Evolutionary conservation across 1,140 invertebrate genomes (phyloP).

Genomic region (Lordiphosa stackelbergi): DNA sequence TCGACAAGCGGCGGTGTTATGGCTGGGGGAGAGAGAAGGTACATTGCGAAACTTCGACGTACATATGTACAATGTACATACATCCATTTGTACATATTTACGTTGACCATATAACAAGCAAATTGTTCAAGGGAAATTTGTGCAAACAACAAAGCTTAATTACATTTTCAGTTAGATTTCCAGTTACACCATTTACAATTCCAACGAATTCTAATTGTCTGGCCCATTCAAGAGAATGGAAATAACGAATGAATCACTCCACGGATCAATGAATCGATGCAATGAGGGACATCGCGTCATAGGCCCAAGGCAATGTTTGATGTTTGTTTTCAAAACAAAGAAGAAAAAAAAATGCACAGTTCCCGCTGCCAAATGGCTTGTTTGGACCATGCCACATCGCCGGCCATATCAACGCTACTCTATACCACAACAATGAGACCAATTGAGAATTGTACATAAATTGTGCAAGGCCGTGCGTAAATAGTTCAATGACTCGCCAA

Average conservation of each 20-base stretch:
- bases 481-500: slow-evolving; percentile 66
- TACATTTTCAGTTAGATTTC: slow-evolving; percentile 32
- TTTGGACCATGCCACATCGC: slow-evolving; percentile 9
- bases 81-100: not conserved
- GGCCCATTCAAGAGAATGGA: slow-evolving; percentile 16
- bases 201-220: not conserved
- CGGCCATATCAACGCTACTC: slow-evolving; percentile 8
- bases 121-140: slow-evolving; percentile 33
- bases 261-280: slow-evolving; percentile 40
- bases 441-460: slow-evolving; percentile 48
- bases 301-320: slow-evolving; percentile 17
- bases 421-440: slow-evolving; percentile 11
- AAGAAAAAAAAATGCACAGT: slow-evolving; percentile 42
- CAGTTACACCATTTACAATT: slow-evolving; percentile 8
- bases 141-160: slow-evolving; percentile 37
- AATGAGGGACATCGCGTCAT: slow-evolving; percentile 23
- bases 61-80: not conserved
- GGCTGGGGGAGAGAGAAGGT: slow-evolving; percentile 1
- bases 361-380: not conserved
- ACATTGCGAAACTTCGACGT: slow-evolving; percentile 20
- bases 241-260: slow-evolving; percentile 29
- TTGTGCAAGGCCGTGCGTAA: slow-evolving; percentile 64
- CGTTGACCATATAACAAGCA: not conserved
- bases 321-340: slow-evolving; percentile 62
- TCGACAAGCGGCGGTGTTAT: slow-evolving; percentile 28